A percentile compares a stretch with the other conserved stretches of the same genome.
phyloP scores from a whole-genome alignment of 2,888 invertebrate species.

The Tipula helvola region DNA sequence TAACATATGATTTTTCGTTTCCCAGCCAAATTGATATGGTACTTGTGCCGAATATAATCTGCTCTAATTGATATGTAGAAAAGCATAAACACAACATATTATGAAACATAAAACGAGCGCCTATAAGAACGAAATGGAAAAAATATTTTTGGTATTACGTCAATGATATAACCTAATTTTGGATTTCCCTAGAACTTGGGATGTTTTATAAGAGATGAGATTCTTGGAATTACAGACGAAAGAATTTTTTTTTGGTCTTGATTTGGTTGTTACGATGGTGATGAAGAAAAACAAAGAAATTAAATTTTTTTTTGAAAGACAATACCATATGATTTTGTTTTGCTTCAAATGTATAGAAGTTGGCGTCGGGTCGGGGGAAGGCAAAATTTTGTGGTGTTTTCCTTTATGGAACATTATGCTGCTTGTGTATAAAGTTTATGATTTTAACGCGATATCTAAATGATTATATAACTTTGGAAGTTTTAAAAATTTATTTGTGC shows the following conservation, averaged over 20 bases:
- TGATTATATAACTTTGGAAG: too few relatives aligned
- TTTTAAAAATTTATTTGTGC: too few relatives aligned
- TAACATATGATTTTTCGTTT: neutral
- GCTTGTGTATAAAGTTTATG: too few relatives aligned
- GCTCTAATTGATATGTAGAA: neutral
- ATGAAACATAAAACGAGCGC: neutral
- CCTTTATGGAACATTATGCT: too few relatives aligned
- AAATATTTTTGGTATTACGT: neutral
- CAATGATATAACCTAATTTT: neutral
- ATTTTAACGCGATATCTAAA: too few relatives aligned
- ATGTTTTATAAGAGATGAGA: neutral
- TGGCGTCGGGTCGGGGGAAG: neutral
- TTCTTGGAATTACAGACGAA: neutral
- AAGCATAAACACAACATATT: neutral
- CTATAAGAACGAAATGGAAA: neutral
- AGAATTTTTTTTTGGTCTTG: neutral
- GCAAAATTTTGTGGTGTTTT: neutral
- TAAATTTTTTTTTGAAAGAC: neutral
- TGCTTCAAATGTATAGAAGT: neutral
- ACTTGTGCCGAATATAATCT: neutral
- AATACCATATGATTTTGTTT: neutral
- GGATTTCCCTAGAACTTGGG: neutral
- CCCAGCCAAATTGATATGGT: neutral
- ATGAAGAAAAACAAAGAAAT: neutral
- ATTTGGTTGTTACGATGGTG: neutral